A percentile compares a stretch with the other conserved stretches of the same genome.
Evolutionary conservation across 2,888 invertebrate genomes (phyloP).

Genomic region (Frankliniella fusca): DNA sequence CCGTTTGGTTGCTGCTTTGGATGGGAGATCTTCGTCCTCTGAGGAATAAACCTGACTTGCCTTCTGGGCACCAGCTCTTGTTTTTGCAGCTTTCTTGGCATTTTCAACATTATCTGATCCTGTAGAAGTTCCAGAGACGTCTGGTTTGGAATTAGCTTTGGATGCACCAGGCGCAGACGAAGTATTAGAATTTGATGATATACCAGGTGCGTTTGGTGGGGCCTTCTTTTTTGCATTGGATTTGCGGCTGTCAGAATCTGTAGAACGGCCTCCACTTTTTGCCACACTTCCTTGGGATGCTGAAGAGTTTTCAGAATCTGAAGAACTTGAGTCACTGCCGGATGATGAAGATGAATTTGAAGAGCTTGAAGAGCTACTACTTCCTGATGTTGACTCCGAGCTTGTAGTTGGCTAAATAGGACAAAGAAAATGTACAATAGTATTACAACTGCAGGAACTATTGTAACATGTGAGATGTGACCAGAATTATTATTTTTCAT

Average conservation of each 20-base stretch:
- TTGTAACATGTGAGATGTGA: neutral
- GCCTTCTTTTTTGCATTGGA: constrained; percentile 39
- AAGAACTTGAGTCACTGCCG: constrained; percentile 43
- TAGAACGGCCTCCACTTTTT: constrained; percentile 39
- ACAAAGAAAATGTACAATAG: constrained; percentile 10
- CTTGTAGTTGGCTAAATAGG: constrained; percentile 39
- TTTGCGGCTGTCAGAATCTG: constrained; percentile 40
- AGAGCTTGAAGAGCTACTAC: constrained; percentile 44
- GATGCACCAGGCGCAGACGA: neutral
- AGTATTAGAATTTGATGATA: neutral
- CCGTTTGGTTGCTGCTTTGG: constrained; percentile 49
- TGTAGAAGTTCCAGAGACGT: constrained; percentile 28
- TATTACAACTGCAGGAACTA: neutral
- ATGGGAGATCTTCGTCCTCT: constrained; percentile 55
- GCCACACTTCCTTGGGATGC: constrained; percentile 40
- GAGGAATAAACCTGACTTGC: constrained; percentile 55
- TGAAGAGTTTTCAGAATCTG: constrained; percentile 43
- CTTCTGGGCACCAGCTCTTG: constrained; percentile 45
- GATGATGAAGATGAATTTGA: constrained; percentile 43
- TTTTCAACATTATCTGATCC: constrained; percentile 42
- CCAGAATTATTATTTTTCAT: neutral
- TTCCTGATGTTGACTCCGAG: constrained; percentile 42
- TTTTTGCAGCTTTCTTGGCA: constrained; percentile 45
- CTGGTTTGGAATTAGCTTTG: neutral
- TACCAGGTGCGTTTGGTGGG: neutral